Conservation (phyloP, 2,113 vertebrate genomes). For the Phaethornis superciliosus region DNA sequence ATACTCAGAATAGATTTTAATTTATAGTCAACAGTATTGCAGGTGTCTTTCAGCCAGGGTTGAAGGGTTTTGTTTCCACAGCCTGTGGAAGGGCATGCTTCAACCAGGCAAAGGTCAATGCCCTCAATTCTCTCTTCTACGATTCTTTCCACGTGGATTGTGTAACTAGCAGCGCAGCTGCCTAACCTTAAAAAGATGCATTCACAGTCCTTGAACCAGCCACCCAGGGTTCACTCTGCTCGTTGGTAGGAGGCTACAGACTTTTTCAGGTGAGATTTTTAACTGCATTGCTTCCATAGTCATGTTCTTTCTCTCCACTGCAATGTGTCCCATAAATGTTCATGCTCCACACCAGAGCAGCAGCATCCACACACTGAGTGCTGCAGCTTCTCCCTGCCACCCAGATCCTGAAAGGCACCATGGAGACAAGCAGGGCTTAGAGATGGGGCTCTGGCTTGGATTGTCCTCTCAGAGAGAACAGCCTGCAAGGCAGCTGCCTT, state of each 20-base stretch:
- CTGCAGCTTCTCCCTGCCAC: background rate
- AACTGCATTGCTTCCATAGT: background rate
- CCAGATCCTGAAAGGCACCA: accelerated
- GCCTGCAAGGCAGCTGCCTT: background rate
- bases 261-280: background rate
- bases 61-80: background rate
- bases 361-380: background rate
- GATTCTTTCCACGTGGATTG: background rate
- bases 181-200: background rate
- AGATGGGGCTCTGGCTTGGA: background rate
- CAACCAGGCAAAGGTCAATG: background rate
- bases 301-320: background rate
- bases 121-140: background rate
- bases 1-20: background rate
- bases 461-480: background rate
- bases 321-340: background rate
- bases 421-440: background rate
- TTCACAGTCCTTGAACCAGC: background rate
- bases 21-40: background rate
- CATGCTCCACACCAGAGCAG: background rate
- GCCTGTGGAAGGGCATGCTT: background rate
- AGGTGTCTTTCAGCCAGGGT: background rate
- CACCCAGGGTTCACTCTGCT: background rate
- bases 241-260: accelerated
- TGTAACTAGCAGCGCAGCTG: background rate